Evolutionary conservation across 2,888 invertebrate genomes (phyloP), one percentile per base, ranked within the genome.

Genomic region (Catocala nupta): DNA sequence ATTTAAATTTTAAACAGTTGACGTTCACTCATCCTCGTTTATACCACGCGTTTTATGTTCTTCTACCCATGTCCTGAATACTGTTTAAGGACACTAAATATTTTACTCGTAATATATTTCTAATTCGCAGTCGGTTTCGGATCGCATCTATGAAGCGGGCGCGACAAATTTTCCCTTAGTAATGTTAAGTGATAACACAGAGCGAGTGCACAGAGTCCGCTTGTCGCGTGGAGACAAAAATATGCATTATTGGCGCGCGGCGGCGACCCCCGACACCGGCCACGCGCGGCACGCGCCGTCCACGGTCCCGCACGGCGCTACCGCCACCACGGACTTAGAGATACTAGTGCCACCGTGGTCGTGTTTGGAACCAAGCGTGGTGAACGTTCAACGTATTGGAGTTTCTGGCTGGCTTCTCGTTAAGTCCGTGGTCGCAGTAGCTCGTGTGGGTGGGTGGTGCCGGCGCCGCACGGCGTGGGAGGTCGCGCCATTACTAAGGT

Each of bases 161-260:
- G 89, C 88, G 89, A 87, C 87, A 83, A 68, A 90, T 90, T 92
- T 93, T 91, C 91, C 93, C 93, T 94, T 93, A 93, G 93, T 93
- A 94, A 93, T 93, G 92, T 90, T 82, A 85, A 78, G 81, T 80
- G 82, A 81, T 71, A 70, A 77, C 68, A 73, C 74, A 77, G 63
- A 68, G 68, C 65, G 68, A 77, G 69, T 73, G 75, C 72, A 75
- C 75, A 72, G 70, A 65, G 77, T 71, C 77, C 79, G 81, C 75
- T 71, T 73, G 80, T 78, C 77, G 82, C 78, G 78, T 78, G 81
- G 89, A 90, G 91, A 89, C 86, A 83, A 91, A 90, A 91, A 92
- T 92, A 93, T 92, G 93, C 92, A 92, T 92, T 91, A 91, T 87
- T 75, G 78, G 68, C 78, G 80, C 81, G 82, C 81, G 78, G 76